These are phyloP conservation scores for Morelia viridis DNA, from an alignment of 2,797 vertebrate species.

Conservation along the genomic window DNA sequence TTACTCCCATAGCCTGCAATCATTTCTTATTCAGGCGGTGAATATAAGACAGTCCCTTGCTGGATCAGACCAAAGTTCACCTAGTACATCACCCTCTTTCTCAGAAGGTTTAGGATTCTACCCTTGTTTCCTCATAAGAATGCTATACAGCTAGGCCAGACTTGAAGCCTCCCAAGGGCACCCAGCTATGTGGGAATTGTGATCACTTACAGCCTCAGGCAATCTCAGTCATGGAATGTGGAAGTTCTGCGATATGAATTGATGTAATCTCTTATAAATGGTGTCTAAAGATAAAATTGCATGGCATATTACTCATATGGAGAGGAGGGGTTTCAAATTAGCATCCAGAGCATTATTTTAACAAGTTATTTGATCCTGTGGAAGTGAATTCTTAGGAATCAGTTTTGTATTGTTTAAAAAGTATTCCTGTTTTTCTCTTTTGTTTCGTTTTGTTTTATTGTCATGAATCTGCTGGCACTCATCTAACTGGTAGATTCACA, in stretches of 20 bases:
- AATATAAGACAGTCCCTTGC: neutral
- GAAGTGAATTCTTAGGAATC: neutral
- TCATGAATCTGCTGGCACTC: neutral
- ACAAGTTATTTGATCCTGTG: neutral
- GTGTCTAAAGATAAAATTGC: too few species aligned
- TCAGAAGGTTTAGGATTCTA: neutral
- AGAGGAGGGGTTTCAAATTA: too few species aligned
- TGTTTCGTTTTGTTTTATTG: neutral
- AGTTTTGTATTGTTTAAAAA: neutral
- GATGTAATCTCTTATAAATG: neutral
- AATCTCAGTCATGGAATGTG: neutral
- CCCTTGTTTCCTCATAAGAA: neutral
- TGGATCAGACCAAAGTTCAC: neutral
- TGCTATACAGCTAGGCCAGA: neutral
- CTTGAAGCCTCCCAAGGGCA: neutral
- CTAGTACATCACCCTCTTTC: neutral
- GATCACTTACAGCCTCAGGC: neutral
- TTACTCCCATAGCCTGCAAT: constrained; percentile 25
- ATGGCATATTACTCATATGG: too few species aligned
- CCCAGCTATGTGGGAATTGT: neutral
- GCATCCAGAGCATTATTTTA: too few species aligned
- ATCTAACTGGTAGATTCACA: neutral
- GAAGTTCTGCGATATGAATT: neutral
- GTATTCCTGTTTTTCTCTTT: neutral
- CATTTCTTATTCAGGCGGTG: constrained; percentile 9